phyloP scores from a whole-genome alignment of 2,888 invertebrate genomes.

The Galerucella pusilla region DNA sequence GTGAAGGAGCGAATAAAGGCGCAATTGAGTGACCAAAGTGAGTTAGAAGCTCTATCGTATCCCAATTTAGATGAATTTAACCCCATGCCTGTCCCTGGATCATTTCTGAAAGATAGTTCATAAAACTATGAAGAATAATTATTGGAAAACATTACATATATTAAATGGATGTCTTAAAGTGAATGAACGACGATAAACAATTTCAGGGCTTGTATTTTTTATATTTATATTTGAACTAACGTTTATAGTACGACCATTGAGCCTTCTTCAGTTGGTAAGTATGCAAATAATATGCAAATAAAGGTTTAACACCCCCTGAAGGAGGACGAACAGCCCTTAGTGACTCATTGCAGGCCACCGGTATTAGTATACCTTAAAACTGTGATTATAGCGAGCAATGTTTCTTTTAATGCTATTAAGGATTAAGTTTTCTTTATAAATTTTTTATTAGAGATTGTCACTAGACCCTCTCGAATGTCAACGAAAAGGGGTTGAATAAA shows the following conservation, averaged over 20 bases:
- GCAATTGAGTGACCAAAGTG: too few species aligned
- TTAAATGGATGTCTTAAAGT: too few species aligned
- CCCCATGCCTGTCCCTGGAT: too few species aligned
- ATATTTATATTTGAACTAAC: not conserved
- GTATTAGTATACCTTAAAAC: slow-evolving; percentile 52
- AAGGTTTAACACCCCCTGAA: slow-evolving; percentile 48
- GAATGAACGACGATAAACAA: not conserved
- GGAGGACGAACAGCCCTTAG: slow-evolving; percentile 49
- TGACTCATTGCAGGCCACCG: slow-evolving; percentile 50
- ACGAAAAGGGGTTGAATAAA: slow-evolving; percentile 25
- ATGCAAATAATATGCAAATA: slow-evolving; percentile 56
- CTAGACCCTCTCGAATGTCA: slow-evolving; percentile 3
- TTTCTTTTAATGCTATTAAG: slow-evolving; percentile 51
- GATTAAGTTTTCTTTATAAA: slow-evolving; percentile 45
- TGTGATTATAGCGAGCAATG: slow-evolving; percentile 50
- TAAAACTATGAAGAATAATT: too few species aligned
- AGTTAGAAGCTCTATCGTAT: too few species aligned
- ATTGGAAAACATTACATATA: too few species aligned
- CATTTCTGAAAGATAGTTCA: too few species aligned
- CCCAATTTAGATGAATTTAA: too few species aligned
- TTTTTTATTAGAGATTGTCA: slow-evolving; percentile 41
- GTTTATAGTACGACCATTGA: slow-evolving; percentile 22
- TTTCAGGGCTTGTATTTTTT: not conserved
- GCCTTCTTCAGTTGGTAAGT: slow-evolving; percentile 38
- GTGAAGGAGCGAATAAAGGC: too few species aligned